Evolutionary conservation across 2,888 invertebrate species (phyloP), one percentile per base, ranked within the genome.

Genomic region (Andrena praecox): DNA sequence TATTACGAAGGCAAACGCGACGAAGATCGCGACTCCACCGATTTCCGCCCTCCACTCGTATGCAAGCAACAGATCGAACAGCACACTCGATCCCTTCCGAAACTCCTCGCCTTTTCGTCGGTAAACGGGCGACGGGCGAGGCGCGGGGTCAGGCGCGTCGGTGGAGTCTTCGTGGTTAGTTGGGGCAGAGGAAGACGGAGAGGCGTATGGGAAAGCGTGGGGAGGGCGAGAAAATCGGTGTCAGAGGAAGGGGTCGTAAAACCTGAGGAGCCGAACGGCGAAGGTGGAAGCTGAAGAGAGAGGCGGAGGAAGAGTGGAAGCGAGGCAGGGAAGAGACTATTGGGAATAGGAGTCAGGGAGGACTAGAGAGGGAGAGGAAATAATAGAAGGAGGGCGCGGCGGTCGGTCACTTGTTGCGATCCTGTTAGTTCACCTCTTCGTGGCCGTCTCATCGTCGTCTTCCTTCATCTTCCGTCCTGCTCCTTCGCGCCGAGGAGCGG

Each of bases 391-490:
- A 91, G 91, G 91, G 90, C 89, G 90, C 89, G 90, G 89, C 89
- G 87, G 87, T 89, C 89, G 91, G 91, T 92, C 91, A 92, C 92
- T 92, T 92, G 92, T 92, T 92, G 92, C 92, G 91, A 92, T 92
- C 90, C 92, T 92, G 92, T 92, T 92, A 92, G 89, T 92, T 92
- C 92, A 91, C 92, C 92, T 92, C 90, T 89, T 89, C 89, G 85
- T 85, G 86, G 78, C 81, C 85, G 85, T 77, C 82, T 87, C 87
- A 59, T 69, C 78, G 84, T 79, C 72, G 73, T 68, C 73, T 81
- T 77, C 78, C 68, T 78, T 78, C 80, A 54, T 63, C 56, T 72
- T 64, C 42, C 62, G 59, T 77, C 60, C 59, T 59, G 62, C 52
- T 73, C 67, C 52, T 42, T 70, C 48, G 54, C 64, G 60, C 64